Evolutionary conservation across 2,113 vertebrate species (phyloP), one percentile per base, ranked within the genome.

Genomic region (Aspiorhynchus laticeps): DNA sequence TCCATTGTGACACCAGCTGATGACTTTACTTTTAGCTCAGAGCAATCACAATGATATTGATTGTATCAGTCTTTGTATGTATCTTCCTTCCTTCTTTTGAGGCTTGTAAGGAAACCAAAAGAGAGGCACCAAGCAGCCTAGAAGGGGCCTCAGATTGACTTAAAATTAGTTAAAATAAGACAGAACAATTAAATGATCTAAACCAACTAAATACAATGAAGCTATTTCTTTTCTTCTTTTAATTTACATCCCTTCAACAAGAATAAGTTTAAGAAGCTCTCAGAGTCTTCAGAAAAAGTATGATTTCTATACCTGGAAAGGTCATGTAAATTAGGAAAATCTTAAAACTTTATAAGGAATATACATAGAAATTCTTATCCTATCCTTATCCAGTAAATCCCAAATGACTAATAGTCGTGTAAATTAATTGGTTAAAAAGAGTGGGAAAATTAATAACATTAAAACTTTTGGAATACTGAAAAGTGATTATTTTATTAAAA

Each of bases 21-120:
- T 43, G 38, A 63, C 78, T 80, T 80, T 63, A 9, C 56, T 63
- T 80, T 80, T 26, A 63, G 79, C 33, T 63, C 7, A 26, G 8
- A 21, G 24, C 51, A 14, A 7, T 15, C 43, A 43, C 24, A 74
- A 43, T 43, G 38, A 28, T 15, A 67, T 6, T 67, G 63, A n/a
- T 43, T 74, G 10, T n/a, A 41, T 73, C 9, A 73, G 36, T 24
- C 19, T 38, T 11, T 21, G 9, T 19, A 41, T 73, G 24, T 36
- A 17, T 36, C 11, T 48, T 48, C 46, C 4, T 53, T 14, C 46
- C 46, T 48, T 53, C 61, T 65, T 63, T 1, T 26, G 26, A 65
- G 10, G 61, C n/a, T 63, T 63, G 59, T 26, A n/a, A 26, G 10
- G 21, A 63, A 63, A n/a, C n/a, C 21, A 65, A 14, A 63, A 8